Evolutionary conservation across 23 tunicate species (phyloP), one percentile per base, ranked within the genome.

Genomic region (Phallusia fumigata): DNA sequence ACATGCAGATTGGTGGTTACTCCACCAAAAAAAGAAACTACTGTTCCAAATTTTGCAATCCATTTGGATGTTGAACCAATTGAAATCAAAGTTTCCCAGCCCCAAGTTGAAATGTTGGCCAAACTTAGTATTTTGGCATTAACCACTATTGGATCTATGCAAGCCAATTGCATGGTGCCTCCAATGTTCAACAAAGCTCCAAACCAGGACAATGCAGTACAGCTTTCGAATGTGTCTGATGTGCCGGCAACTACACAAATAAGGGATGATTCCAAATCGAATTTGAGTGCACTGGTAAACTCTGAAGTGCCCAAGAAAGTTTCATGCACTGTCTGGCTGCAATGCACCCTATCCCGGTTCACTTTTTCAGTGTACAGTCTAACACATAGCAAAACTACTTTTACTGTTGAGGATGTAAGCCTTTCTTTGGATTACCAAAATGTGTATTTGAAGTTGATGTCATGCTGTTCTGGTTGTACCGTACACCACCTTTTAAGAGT

Each of bases 31-130:
- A 40, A 31, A 0, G 52, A 80, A 65, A 52, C 36, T 6, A 33
- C 52, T 0, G 80, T 79, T 35, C 53, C 65, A 11, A 82, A 64
- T 84, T 50, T 80, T 44, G 83, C 83, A 12, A 35, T 88, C 33
- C 92, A 88, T 74, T 51, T 89, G 21, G 94, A 89, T 76, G 74
- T 89, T 49, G 94, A 89, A 30, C 84, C 94, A 2, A 79, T 89
- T 58, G 65, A 47, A 53, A 44, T 89, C 2, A 79, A 84, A 32
- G 31, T 89, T 10, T 80, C 85, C 6, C n/a, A 31, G 36, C 26
- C 36, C 21, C 83, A 89, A 77, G 35, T 79, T 36, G 73, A 31
- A 35, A 32, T 87, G 18, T 22, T 87, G 19, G 86, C 81, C 5
- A 44, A 40, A 16, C 21, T 76, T 64, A 33, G 76, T 6, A 76